Evolutionary conservation across 2,113 vertebrate genomes (phyloP).

Genomic region (Pseudorectes ferrugineus): DNA sequence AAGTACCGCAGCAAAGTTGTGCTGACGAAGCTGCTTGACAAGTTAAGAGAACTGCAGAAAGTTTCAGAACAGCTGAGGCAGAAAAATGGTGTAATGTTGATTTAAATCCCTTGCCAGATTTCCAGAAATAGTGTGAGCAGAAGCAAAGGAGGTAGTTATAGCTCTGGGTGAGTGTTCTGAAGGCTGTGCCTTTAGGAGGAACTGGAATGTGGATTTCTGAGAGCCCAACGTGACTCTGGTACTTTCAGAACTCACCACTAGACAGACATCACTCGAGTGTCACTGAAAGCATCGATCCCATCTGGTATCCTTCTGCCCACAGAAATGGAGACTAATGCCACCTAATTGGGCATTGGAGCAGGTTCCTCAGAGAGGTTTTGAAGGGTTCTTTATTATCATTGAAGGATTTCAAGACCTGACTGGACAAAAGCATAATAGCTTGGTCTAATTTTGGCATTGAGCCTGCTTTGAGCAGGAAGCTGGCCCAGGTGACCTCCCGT

Average conservation of each 20-base stretch:
- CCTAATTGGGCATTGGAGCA: neutral
- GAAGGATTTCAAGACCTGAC: neutral
- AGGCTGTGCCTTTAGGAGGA: neutral
- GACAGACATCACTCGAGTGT: neutral
- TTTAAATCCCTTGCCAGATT: conserved; percentile 10
- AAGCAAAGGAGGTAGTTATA: neutral
- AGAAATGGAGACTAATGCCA: neutral
- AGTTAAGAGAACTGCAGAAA: neutral
- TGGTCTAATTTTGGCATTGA: neutral
- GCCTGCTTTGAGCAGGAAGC: neutral
- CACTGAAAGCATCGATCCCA: neutral
- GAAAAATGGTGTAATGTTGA: neutral
- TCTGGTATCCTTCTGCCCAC: neutral
- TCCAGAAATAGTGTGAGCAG: neutral
- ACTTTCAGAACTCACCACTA: neutral
- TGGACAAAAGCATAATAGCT: neutral
- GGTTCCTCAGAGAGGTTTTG: neutral
- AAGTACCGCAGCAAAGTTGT: neutral
- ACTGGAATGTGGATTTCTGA: neutral
- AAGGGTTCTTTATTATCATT: neutral
- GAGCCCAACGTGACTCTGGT: neutral
- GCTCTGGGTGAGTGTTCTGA: neutral
- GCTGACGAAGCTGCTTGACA: conserved; percentile 25
- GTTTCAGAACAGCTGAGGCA: conserved; percentile 20
- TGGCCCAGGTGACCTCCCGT: neutral